Base-by-base conservation (phyloP, 2,888 invertebrate species). In the Sarcophaga variegata region DNA sequence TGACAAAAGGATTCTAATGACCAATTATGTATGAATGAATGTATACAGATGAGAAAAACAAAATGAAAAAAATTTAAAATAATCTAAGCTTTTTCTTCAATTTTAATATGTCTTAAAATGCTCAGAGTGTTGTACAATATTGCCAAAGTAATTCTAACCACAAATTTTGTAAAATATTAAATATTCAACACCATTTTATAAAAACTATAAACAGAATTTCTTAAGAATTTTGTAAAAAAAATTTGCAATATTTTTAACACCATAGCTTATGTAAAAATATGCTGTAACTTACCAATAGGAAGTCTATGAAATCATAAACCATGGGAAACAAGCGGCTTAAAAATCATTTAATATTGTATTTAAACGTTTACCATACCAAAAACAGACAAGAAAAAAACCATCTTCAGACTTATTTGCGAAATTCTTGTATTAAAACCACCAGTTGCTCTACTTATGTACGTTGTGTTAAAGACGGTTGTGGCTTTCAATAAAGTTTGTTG, bases 341-440 rank as follows among this genome's bases (percentile, higher is more conserved):
- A 27, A 54, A 54, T 0, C 22, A 27, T 25, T 27, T 49, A 22
- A 71, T 64, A 71, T 62, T 70, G 62, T 20, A 45, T 45, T 59
- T 45, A 76, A 77, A 63, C 81, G 25, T 69, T 54, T 71, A 76
- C 20, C 8, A 37, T 37, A 37, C 37, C 2, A 37, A 37, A 37
- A 37, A 37, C 6, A 37, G 6, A 37, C 37, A 37, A 37, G 6
- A 37, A 37, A 76, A 14, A 54, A 14, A 54, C 2, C 54, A 54
- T 54, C 54, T 54, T 54, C 17, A 54, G 54, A 76, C 14, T 70
- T 63, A 64, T 76, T 82, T 76, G 14, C 59, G 76, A 82, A 70
- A 82, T 76, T 76, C 25, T 66, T 20, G 45, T 8, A n/a, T 20
- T 45, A 62, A 64, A 70, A 45, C 70, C 76, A 47, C 37, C 47